A percentile compares a stretch with the other conserved stretches of the same genome.
These are phyloP conservation scores for Keiferia lycopersicella DNA, from an alignment of 2,888 invertebrate species.

Conservation along the genomic window DNA sequence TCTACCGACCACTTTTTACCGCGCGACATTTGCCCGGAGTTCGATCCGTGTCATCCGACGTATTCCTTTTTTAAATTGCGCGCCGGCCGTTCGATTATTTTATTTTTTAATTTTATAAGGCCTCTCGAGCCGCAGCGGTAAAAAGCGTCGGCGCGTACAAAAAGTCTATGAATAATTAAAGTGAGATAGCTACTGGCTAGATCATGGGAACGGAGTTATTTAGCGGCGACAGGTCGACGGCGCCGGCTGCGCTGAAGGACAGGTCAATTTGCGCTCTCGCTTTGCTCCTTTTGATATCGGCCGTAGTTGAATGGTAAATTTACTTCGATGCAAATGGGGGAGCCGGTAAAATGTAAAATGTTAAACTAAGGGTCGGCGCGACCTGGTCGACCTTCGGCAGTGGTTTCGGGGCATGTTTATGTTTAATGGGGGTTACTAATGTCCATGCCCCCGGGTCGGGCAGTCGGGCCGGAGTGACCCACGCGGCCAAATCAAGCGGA, in stretches of 20 bases:
- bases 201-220: slow-evolving; percentile 79
- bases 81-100: slow-evolving; percentile 69
- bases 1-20: slow-evolving; percentile 78
- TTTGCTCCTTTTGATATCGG: slow-evolving; percentile 60
- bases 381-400: slow-evolving; percentile 58
- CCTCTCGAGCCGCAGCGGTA: slow-evolving; percentile 70
- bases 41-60: slow-evolving; percentile 81
- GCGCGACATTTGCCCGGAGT: slow-evolving; percentile 82
- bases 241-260: slow-evolving; percentile 67
- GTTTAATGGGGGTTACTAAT: slow-evolving; percentile 77
- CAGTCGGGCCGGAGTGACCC: slow-evolving; percentile 51
- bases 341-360: slow-evolving; percentile 44
- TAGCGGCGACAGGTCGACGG: slow-evolving; percentile 73
- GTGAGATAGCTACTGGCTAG: slow-evolving; percentile 79
- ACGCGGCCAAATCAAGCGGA: slow-evolving; percentile 61
- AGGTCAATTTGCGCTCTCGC: slow-evolving; percentile 77
- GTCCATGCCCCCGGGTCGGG: slow-evolving; percentile 67
- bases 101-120: slow-evolving; percentile 78
- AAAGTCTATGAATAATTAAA: slow-evolving; percentile 81
- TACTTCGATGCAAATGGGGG: slow-evolving; percentile 60
- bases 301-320: slow-evolving; percentile 44
- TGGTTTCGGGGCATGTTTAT: slow-evolving; percentile 77
- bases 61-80: slow-evolving; percentile 81
- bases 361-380: slow-evolving; percentile 55
- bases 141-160: slow-evolving; percentile 75